These are phyloP conservation scores for Coelopa pilipes DNA, from an alignment of 2,888 invertebrate genomes.

Conservation along the genomic window DNA sequence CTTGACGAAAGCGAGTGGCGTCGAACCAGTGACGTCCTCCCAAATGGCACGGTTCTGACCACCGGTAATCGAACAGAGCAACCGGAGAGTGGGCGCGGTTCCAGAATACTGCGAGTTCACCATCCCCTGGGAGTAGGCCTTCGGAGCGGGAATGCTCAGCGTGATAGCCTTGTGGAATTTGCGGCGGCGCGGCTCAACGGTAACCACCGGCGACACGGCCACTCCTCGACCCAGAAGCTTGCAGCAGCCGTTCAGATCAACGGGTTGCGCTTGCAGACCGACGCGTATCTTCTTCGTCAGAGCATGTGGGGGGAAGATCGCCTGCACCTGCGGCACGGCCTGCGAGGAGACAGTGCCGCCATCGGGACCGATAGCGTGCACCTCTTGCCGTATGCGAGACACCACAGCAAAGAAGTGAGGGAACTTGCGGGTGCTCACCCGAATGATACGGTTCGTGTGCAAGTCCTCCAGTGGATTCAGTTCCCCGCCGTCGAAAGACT, in stretches of 20 bases:
- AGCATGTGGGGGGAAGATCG: constrained; percentile 92
- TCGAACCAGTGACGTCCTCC: constrained; percentile 99
- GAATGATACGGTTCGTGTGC: constrained; percentile 88
- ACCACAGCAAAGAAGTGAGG: constrained; percentile 98
- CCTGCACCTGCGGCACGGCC: constrained; percentile 88
- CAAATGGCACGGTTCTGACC: constrained; percentile 97
- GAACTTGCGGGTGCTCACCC: constrained; percentile 95
- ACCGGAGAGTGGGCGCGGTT: constrained; percentile 85
- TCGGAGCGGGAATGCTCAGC: constrained; percentile 91
- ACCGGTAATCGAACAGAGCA: constrained; percentile 95
- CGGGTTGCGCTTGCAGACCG: constrained; percentile 96
- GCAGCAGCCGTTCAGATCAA: constrained; percentile 83
- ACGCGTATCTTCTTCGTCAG: constrained; percentile 99
- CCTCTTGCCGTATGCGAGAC: constrained; percentile 94
- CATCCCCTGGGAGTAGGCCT: constrained; percentile 74
- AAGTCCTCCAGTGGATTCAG: constrained; percentile 82
- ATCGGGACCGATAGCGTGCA: constrained; percentile 96
- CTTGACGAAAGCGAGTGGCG: constrained; percentile 94
- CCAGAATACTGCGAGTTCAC: constrained; percentile 86
- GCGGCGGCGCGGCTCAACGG: constrained; percentile 95
- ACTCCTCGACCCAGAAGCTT: constrained; percentile 95
- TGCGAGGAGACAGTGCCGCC: constrained; percentile 96
- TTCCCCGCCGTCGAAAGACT: constrained; percentile 74
- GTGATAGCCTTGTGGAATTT: constrained; percentile 99
- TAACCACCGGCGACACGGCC: constrained; percentile 97